Evolutionary conservation across 2,888 invertebrate species (phyloP).

Genomic region (Ochropleura plecta): DNA sequence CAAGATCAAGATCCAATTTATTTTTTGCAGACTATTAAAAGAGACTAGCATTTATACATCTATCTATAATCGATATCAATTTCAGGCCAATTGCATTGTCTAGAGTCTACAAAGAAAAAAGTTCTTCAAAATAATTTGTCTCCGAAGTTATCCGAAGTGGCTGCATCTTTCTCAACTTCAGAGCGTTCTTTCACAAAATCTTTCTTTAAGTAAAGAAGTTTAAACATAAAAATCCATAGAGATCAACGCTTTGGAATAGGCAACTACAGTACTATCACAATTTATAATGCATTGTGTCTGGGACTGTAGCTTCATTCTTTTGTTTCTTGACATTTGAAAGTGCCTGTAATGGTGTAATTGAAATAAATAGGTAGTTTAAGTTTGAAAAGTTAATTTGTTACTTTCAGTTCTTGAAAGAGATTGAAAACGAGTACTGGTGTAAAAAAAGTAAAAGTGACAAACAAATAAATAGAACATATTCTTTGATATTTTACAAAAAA

Average conservation of each 20-base stretch:
- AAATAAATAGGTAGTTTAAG: no score
- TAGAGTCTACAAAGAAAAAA: conserved; percentile 17
- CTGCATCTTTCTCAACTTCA: conserved; percentile 24
- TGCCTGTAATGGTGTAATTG: no score
- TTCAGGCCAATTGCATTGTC: conserved; percentile 27
- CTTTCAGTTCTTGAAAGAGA: no score
- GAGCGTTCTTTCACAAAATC: conserved; percentile 3
- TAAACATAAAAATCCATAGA: not conserved
- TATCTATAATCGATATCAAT: conserved; percentile 29
- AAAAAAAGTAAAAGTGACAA: no score
- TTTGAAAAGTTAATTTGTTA: no score
- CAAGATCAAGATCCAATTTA: conserved; percentile 22
- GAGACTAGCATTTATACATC: conserved; percentile 22
- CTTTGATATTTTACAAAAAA: no score
- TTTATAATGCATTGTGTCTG: no score
- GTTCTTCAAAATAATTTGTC: conserved; percentile 19
- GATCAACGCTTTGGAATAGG: no score
- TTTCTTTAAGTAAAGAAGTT: conserved; percentile 20
- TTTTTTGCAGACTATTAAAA: conserved; percentile 18
- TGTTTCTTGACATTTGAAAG: no score
- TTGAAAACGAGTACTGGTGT: not conserved
- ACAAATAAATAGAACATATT: no score
- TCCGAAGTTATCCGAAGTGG: conserved; percentile 22
- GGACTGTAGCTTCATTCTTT: no score
- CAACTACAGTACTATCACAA: no score